These are phyloP conservation scores for Ptilodon capucinus DNA, from an alignment of 2,888 invertebrate genomes.

Conservation along the genomic window DNA sequence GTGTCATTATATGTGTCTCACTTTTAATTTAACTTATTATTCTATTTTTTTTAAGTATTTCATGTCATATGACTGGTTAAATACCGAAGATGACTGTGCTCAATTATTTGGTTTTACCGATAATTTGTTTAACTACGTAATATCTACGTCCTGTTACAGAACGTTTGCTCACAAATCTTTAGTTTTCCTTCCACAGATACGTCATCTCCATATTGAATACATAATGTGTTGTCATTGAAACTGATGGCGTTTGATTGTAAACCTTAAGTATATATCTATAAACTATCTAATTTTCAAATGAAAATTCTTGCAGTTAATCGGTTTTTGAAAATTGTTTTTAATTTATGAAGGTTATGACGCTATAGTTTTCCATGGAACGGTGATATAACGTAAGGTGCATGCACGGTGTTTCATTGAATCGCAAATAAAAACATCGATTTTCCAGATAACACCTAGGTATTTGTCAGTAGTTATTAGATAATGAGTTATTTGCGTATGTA, in stretches of 20 bases:
- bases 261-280: background rate
- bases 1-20: no score
- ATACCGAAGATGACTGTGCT: background rate
- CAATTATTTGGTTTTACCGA: background rate
- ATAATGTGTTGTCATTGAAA: background rate
- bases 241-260: background rate
- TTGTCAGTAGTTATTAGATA: conserved; percentile 13
- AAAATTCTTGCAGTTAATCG: background rate
- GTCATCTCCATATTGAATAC: conserved; percentile 12
- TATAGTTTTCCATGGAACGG: background rate
- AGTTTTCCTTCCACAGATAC: conserved; percentile 2
- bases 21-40: no score
- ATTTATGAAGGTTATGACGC: background rate
- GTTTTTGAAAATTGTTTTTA: background rate
- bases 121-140: conserved; percentile 4
- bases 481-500: conserved; percentile 22
- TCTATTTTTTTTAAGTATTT: background rate
- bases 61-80: background rate
- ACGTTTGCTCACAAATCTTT: conserved; percentile 4
- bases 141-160: conserved; percentile 5
- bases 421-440: conserved; percentile 21
- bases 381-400: background rate
- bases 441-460: conserved; percentile 12
- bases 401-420: conserved; percentile 4
- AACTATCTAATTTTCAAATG: background rate